Base-by-base conservation (phyloP, 1,140 invertebrate genomes). In the Drosophila cardini region DNA sequence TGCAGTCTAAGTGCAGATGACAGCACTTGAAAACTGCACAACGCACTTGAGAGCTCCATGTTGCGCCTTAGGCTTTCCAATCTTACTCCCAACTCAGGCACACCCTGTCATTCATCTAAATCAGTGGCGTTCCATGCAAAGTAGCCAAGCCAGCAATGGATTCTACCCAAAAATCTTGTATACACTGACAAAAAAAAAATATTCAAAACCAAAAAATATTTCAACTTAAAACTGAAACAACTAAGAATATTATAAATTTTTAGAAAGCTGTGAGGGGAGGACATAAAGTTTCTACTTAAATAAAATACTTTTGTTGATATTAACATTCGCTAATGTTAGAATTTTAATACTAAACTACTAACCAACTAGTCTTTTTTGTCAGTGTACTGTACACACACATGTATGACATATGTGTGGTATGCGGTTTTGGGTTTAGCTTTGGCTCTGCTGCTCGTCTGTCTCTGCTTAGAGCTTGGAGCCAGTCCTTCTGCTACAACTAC, bases 1-100 rank as follows among this genome's bases (percentile, higher is more conserved):
- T 86, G 75, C 60, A 61, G 76, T 72, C 71, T 52, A 83, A 86
- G 78, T 79, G 76, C 70, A 79, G 72, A 72, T 71, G 72, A 79
- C 83, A 87, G 76, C 73, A 76, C 83, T 86, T 72, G 76, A 87
- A 79, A 76, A 76, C 78, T 72, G 61, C 75, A 79, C 64, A 79
- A 50, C 63, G 63, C 80, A 80, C 78, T 76, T 71, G 67, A 65
- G 34, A 43, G 73, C 40, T 11, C 36, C 52, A 45, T 48, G 32
- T 67, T 75, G 32, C 64, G 76, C 79, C 84, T 71, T 71, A 61
- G 76, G 79, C 72, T 38, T 34, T 53, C 48, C 60, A 53, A 73
- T 78, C 71, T 68, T 69, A 67, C 62, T 36, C 45, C 43, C 64
- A 65, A 67, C 62, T 36, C 45, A 34, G 21, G 34, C 46, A 50